A percentile compares a stretch with the other conserved stretches of the same genome.
Evolutionary conservation across 35 echinoderm and acorn worm species (phyloP).

Genomic region (Chiridota heheva): DNA sequence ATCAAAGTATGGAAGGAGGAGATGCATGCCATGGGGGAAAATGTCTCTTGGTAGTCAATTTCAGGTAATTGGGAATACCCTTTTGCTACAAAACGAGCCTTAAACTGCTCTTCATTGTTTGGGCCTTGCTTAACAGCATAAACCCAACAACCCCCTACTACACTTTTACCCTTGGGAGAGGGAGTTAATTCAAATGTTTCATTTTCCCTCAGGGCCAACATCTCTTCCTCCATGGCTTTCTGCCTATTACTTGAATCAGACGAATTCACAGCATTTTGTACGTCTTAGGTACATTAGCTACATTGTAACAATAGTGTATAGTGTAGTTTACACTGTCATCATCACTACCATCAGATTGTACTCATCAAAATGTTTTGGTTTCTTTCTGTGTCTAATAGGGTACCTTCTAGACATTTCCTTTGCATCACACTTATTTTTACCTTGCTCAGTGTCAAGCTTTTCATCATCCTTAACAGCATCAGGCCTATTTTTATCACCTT

Average conservation of each 20-base stretch:
- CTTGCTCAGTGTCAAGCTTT: background rate
- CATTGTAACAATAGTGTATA: background rate
- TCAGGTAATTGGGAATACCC: constrained; percentile 40
- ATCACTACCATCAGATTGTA: background rate
- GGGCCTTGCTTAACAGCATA: constrained; percentile 26
- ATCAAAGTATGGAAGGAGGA: constrained; percentile 43
- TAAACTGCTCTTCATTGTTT: constrained; percentile 30
- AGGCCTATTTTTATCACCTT: background rate
- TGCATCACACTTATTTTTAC: background rate
- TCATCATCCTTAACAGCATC: background rate
- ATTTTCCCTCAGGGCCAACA: background rate
- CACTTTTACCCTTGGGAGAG: constrained; percentile 49
- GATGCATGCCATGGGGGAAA: constrained; percentile 38
- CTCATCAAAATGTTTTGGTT: background rate
- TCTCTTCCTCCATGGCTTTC: background rate
- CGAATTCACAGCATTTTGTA: background rate
- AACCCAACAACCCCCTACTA: constrained; percentile 26
- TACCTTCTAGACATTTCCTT: background rate
- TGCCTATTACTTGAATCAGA: background rate
- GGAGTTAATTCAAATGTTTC: background rate
- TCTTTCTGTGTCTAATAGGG: background rate
- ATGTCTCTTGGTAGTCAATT: constrained; percentile 56
- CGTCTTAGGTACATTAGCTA: background rate
- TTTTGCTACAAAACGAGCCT: constrained; percentile 42
- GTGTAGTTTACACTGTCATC: constrained; percentile 13